Evolutionary conservation across 2,113 vertebrate species (phyloP).

Genomic region (Corythoichthys intestinalis): DNA sequence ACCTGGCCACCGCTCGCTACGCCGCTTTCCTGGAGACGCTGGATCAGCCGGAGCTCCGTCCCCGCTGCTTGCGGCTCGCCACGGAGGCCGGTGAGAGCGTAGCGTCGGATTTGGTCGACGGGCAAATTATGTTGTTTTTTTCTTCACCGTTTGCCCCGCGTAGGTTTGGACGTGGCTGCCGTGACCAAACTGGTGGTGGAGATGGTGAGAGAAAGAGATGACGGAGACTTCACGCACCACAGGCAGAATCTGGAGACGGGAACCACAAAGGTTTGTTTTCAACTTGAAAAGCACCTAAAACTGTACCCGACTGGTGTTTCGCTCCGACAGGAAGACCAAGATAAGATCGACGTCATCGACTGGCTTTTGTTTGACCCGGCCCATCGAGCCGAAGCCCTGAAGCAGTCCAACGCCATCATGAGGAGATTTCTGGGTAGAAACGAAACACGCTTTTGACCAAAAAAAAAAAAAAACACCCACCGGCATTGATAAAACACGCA

Average conservation of each 20-base stretch:
- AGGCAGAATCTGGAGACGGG: slow-evolving; percentile 49
- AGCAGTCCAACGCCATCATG: slow-evolving; percentile 98
- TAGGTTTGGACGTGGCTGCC: slow-evolving; percentile 71
- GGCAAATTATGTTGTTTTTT: slow-evolving; percentile 20
- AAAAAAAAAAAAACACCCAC: not conserved
- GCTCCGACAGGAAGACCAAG: slow-evolving; percentile 79
- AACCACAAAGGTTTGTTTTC: slow-evolving; percentile 47
- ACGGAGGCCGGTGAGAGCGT: slow-evolving; percentile 80
- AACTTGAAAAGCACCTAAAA: not conserved
- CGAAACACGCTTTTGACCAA: too few species aligned
- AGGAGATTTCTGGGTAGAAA: slow-evolving; percentile 89
- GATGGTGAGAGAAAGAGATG: slow-evolving; percentile 81
- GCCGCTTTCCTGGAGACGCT: slow-evolving; percentile 87
- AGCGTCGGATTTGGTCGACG: too few species aligned
- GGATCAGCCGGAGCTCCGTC: slow-evolving; percentile 81
- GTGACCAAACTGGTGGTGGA: slow-evolving; percentile 90
- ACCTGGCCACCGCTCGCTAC: slow-evolving; percentile 82
- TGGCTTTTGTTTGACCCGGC: slow-evolving; percentile 93
- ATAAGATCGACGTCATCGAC: slow-evolving; percentile 93
- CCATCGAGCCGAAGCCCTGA: slow-evolving; percentile 90
- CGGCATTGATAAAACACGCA: too few species aligned
- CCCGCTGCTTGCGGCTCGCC: slow-evolving; percentile 85
- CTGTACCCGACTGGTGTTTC: not conserved
- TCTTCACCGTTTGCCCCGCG: not conserved
- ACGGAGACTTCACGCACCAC: slow-evolving; percentile 48